A percentile compares a stretch with the other conserved stretches of the same genome.
These are phyloP conservation scores for Malurus melanocephalus DNA, from an alignment of 2,113 vertebrate genomes.

Conservation along the genomic window DNA sequence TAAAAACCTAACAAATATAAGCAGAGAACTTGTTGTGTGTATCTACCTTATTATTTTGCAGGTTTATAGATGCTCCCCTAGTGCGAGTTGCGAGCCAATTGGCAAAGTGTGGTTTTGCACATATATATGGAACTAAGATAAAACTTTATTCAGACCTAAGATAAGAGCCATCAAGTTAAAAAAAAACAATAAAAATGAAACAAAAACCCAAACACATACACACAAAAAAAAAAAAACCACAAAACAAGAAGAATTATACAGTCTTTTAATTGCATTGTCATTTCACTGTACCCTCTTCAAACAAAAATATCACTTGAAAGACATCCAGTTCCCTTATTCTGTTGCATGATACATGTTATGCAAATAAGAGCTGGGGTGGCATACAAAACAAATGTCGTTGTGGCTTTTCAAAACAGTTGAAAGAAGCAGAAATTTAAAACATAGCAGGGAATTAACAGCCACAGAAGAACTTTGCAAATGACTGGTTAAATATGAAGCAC, in stretches of 20 bases:
- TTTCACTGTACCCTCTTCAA: conserved; percentile 56
- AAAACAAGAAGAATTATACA: not conserved
- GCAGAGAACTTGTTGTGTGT: not conserved
- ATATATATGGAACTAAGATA: not conserved
- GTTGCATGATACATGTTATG: conserved; percentile 5
- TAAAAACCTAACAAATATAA: not conserved
- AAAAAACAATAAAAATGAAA: not conserved
- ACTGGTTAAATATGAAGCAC: not conserved
- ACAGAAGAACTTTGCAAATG: not conserved
- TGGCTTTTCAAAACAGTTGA: conserved; percentile 14
- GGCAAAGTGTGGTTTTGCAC: not conserved
- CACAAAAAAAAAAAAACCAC: not conserved
- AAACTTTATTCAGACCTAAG: not conserved
- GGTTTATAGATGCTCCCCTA: not conserved
- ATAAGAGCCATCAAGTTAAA: not conserved
- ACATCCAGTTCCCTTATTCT: conserved; percentile 33
- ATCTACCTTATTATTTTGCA: not conserved
- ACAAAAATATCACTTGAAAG: conserved; percentile 51
- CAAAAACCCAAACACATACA: not conserved
- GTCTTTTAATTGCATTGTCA: conserved; percentile 70
- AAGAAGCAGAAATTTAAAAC: conserved; percentile 1
- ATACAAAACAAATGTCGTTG: conserved; percentile 26
- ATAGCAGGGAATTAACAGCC: conserved; percentile 19
- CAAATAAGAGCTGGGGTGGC: conserved; percentile 1
- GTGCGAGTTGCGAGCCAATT: not conserved